These are phyloP conservation scores for Pangasius krempfi DNA, from an alignment of 2,797 vertebrate species.

Conservation along the genomic window DNA sequence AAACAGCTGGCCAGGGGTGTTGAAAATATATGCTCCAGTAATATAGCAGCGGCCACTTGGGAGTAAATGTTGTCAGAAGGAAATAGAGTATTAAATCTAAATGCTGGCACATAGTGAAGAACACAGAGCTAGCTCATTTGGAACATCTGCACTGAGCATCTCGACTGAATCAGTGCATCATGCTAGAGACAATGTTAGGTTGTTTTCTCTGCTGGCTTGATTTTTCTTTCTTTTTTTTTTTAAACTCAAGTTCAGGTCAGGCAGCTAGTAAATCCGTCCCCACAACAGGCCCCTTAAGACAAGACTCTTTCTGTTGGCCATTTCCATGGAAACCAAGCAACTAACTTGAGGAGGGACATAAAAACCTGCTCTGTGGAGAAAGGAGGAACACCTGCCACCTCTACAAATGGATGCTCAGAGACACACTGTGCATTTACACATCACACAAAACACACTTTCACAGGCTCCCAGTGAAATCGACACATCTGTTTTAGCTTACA, in stretches of 20 bases:
- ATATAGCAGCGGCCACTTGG: not conserved
- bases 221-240: slow-evolving; percentile 57
- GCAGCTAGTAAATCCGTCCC: slow-evolving; percentile 66
- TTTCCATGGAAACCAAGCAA: slow-evolving; percentile 81
- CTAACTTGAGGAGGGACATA: slow-evolving; percentile 82
- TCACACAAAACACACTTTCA: slow-evolving; percentile 58
- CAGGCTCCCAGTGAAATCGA: slow-evolving; percentile 48
- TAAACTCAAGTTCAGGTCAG: slow-evolving; percentile 62
- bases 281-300: slow-evolving; percentile 77
- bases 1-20: not conserved
- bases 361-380: slow-evolving; percentile 81
- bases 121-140: slow-evolving; percentile 28
- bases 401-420: slow-evolving; percentile 67
- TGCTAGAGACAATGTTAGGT: slow-evolving; percentile 63
- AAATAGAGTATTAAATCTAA: slow-evolving; percentile 10
- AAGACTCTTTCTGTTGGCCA: slow-evolving; percentile 83
- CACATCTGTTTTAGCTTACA: slow-evolving; percentile 58
- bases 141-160: slow-evolving; percentile 55
- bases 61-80: not conserved
- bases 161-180: slow-evolving; percentile 54
- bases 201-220: slow-evolving; percentile 68
- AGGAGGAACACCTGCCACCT: slow-evolving; percentile 82
- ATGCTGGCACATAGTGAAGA: slow-evolving; percentile 25
- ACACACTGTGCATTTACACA: slow-evolving; percentile 60
- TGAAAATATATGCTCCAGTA: not conserved